These are phyloP conservation scores for Muscidifurax raptorellus DNA, from an alignment of 1,140 invertebrate genomes.

Conservation along the genomic window DNA sequence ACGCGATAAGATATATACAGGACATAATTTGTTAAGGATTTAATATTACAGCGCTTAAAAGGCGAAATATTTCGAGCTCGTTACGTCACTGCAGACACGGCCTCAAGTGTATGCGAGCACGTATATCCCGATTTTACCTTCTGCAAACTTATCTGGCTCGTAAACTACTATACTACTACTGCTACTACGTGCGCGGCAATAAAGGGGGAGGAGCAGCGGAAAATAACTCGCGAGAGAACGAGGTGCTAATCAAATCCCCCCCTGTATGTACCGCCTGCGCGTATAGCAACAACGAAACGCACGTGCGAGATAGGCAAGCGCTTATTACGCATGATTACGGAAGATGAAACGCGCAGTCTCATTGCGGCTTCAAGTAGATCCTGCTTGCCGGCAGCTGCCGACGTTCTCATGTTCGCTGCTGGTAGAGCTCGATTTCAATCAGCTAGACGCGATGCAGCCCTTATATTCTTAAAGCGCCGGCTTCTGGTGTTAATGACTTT, in stretches of 20 bases:
- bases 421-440: slow-evolving; percentile 22
- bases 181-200: not conserved
- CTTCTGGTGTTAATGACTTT: slow-evolving; percentile 51
- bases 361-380: slow-evolving; percentile 26
- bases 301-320: not conserved
- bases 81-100: too few species aligned
- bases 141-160: not conserved
- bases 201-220: not conserved
- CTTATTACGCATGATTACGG: slow-evolving; percentile 50
- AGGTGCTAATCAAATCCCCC: slow-evolving; percentile 37
- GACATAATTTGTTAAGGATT: not conserved
- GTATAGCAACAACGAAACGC: not conserved
- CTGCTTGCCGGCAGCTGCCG: not conserved
- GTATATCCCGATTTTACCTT: not conserved
- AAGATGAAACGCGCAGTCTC: slow-evolving; percentile 44
- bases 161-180: not conserved
- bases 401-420: slow-evolving; percentile 22
- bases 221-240: not conserved
- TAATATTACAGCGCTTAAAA: not conserved
- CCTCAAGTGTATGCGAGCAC: too few species aligned
- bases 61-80: not conserved
- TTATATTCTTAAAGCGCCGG: not conserved
- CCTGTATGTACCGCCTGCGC: too few species aligned
- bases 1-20: not conserved
- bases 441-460: not conserved